Conservation (phyloP, 1,140 invertebrate species). For the Bicyclus anynana region DNA sequence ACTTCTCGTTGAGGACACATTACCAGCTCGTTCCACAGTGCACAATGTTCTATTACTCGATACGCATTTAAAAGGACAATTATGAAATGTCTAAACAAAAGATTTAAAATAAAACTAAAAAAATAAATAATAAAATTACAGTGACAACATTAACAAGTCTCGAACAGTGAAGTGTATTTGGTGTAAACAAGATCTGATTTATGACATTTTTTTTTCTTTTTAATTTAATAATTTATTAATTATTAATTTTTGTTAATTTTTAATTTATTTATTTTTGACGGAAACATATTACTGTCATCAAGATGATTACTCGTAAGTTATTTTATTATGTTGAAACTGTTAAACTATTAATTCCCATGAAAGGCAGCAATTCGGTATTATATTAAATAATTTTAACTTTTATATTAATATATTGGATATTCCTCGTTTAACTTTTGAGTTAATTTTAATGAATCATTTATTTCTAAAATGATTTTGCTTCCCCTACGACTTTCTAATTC, state of each 20-base stretch:
- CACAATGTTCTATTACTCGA: conserved; percentile 15
- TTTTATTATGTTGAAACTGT: conserved; percentile 1
- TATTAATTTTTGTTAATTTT: too few species aligned
- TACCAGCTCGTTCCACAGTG: conserved; percentile 14
- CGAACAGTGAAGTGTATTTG: conserved; percentile 1
- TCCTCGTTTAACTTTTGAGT: too few species aligned
- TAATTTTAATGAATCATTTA: too few species aligned
- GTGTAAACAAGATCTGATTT: conserved; percentile 12
- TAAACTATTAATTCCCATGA: too few species aligned
- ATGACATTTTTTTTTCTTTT: neutral
- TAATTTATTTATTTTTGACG: neutral
- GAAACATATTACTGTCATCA: neutral
- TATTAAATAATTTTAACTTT: too few species aligned
- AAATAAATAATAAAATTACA: neutral
- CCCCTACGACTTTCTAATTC: too few species aligned
- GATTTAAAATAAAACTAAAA: neutral
- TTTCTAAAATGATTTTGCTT: too few species aligned
- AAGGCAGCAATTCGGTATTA: too few species aligned
- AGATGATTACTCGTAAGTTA: conserved; percentile 35
- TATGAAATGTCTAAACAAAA: conserved; percentile 3
- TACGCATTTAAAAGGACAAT: conserved; percentile 16
- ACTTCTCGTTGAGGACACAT: conserved; percentile 13
- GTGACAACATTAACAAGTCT: conserved; percentile 2
- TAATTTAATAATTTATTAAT: neutral
- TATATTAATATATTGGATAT: too few species aligned